These are phyloP conservation scores for Polyergus mexicanus DNA, from an alignment of 1,140 invertebrate species.

Conservation along the genomic window DNA sequence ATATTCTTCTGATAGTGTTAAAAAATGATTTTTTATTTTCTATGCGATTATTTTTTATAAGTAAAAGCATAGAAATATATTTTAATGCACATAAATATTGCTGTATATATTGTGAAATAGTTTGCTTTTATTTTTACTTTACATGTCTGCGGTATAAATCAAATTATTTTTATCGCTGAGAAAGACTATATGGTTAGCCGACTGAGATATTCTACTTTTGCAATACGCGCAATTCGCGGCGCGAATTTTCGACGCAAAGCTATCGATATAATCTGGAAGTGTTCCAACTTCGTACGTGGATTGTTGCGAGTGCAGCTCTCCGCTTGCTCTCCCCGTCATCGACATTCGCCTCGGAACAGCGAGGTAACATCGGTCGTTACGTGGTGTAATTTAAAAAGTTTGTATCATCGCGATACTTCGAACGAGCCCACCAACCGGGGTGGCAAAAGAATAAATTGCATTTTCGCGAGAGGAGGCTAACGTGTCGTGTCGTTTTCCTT, in stretches of 20 bases:
- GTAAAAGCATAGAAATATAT: background rate
- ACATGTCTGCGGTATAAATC: background rate
- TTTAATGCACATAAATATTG: background rate
- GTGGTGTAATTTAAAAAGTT: slow-evolving; percentile 66
- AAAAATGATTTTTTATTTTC: background rate
- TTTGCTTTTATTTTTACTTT: background rate
- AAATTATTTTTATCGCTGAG: background rate
- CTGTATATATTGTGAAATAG: background rate
- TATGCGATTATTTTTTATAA: background rate
- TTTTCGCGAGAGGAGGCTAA: slow-evolving; percentile 62
- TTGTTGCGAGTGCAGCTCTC: slow-evolving; percentile 52
- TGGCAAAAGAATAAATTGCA: slow-evolving; percentile 70
- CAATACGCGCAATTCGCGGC: slow-evolving; percentile 36
- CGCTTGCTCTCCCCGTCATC: slow-evolving; percentile 58
- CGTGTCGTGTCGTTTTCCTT: slow-evolving; percentile 64
- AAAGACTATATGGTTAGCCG: too few species aligned
- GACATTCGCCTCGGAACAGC: slow-evolving; percentile 57
- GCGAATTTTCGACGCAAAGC: slow-evolving; percentile 52
- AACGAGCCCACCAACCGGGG: slow-evolving; percentile 45
- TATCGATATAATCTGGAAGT: slow-evolving; percentile 62
- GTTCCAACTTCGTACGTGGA: slow-evolving; percentile 63
- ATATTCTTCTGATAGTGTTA: background rate
- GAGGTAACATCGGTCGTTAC: slow-evolving; percentile 62
- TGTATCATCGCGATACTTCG: slow-evolving; percentile 57
- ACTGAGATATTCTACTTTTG: slow-evolving; percentile 32